phyloP scores from a whole-genome alignment of 2,113 vertebrate genomes.

The Scolopax mira region DNA sequence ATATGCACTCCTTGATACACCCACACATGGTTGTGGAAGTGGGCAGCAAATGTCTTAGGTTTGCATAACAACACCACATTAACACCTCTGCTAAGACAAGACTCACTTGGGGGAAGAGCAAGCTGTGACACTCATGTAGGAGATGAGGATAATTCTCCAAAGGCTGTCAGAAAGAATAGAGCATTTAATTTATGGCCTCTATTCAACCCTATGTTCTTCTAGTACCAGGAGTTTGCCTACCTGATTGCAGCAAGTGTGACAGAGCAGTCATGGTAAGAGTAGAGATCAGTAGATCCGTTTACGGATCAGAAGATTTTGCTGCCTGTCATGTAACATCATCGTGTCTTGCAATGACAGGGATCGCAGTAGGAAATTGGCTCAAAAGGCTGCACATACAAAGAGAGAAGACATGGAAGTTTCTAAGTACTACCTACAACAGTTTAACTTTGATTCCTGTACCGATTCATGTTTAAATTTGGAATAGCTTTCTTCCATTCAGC shows the following conservation, averaged over 20 bases:
- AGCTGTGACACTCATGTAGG: not conserved
- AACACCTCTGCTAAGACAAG: not conserved
- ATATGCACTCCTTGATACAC: not conserved
- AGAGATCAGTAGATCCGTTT: not conserved
- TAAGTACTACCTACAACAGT: not conserved
- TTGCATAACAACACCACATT: not conserved
- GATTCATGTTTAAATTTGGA: not conserved
- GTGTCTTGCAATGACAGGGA: not conserved
- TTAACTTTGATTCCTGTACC: not conserved
- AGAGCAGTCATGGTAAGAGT: not conserved
- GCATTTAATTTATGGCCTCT: not conserved
- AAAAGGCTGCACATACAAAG: not conserved
- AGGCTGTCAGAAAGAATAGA: not conserved
- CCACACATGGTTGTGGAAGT: rapidly evolving
- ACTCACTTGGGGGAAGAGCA: not conserved
- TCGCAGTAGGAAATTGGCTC: not conserved
- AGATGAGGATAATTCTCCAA: not conserved
- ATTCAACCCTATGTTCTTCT: not conserved
- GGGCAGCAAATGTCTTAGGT: not conserved
- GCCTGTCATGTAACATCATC: not conserved
- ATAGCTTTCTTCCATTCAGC: not conserved
- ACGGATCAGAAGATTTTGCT: not conserved
- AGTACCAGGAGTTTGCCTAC: not conserved
- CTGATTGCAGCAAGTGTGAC: not conserved
- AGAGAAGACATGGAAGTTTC: not conserved